These are phyloP conservation scores for Ceratina australensis DNA, from an alignment of 1,140 invertebrate genomes.

Conservation along the genomic window DNA sequence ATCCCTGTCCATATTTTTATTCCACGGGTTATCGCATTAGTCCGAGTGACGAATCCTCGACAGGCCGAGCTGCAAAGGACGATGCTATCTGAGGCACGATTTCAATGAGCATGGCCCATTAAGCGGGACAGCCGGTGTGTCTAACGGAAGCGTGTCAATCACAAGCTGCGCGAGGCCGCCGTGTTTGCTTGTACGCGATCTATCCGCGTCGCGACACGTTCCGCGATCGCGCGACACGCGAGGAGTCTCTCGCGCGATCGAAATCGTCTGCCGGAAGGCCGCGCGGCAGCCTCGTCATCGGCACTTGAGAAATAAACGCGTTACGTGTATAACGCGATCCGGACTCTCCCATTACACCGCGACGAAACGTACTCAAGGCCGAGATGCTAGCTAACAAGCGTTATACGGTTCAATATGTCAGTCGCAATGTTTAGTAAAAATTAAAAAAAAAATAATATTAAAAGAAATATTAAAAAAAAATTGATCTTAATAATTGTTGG, in stretches of 20 bases:
- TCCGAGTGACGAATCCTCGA: slow-evolving; percentile 28
- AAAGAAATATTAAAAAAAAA: too few species aligned
- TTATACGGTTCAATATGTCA: too few species aligned
- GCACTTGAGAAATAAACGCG: slow-evolving; percentile 48
- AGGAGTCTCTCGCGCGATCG: slow-evolving; percentile 18
- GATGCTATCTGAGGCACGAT: slow-evolving; percentile 47
- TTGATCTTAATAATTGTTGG: too few species aligned
- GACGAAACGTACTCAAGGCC: slow-evolving; percentile 48
- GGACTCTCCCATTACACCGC: slow-evolving; percentile 31
- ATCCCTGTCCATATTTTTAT: background rate
- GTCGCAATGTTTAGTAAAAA: too few species aligned
- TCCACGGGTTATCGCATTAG: slow-evolving; percentile 26
- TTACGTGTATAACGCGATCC: slow-evolving; percentile 27
- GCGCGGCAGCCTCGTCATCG: slow-evolving; percentile 38
- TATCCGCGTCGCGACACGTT: slow-evolving; percentile 26
- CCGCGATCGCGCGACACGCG: slow-evolving; percentile 45
- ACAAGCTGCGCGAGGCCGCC: slow-evolving; percentile 3
- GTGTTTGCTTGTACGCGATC: slow-evolving; percentile 32
- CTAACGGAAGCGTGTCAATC: slow-evolving; percentile 55
- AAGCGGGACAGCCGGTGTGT: slow-evolving; percentile 49
- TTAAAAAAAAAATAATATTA: too few species aligned
- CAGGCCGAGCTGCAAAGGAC: slow-evolving; percentile 8
- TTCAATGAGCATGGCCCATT: slow-evolving; percentile 49
- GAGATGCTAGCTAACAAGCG: slow-evolving; percentile 2
- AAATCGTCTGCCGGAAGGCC: slow-evolving; percentile 49